Conservation (phyloP, 1,140 invertebrate species). For the Pseudachorutes palmiensis region DNA sequence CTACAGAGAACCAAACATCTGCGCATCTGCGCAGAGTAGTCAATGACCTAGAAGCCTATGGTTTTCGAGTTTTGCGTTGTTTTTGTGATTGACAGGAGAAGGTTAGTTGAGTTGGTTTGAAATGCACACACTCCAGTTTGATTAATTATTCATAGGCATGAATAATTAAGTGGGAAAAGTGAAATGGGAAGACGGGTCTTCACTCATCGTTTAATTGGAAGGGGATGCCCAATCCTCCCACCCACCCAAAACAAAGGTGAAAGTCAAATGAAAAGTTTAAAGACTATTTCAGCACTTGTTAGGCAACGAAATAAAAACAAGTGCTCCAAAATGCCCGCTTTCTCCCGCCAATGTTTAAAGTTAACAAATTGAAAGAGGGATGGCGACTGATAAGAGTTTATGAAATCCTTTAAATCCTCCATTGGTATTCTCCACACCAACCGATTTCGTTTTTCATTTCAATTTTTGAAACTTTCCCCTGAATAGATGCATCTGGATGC, state of each 20-base stretch:
- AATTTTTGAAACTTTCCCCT: not conserved
- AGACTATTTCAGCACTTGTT: not conserved
- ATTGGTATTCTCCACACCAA: not conserved
- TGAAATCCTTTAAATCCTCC: not conserved
- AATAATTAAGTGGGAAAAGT: conserved; percentile 3
- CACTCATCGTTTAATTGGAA: not conserved
- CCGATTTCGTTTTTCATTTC: not conserved
- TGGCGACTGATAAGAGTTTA: not conserved
- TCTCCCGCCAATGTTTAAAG: not conserved
- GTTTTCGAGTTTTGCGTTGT: not conserved
- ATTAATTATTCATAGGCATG: not conserved
- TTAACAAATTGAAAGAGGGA: not conserved
- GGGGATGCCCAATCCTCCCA: not conserved
- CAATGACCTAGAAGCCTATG: not conserved
- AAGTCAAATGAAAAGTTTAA: not conserved
- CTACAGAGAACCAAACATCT: not conserved
- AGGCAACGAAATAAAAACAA: not conserved
- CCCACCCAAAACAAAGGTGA: not conserved
- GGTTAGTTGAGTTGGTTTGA: not conserved
- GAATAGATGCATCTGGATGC: not conserved
- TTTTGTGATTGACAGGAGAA: not conserved
- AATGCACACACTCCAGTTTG: not conserved
- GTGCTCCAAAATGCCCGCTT: not conserved
- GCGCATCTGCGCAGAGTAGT: not conserved
- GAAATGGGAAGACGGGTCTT: not conserved